Evolutionary conservation across 2,888 invertebrate species (phyloP).

Genomic region (Neoascia interrupta): DNA sequence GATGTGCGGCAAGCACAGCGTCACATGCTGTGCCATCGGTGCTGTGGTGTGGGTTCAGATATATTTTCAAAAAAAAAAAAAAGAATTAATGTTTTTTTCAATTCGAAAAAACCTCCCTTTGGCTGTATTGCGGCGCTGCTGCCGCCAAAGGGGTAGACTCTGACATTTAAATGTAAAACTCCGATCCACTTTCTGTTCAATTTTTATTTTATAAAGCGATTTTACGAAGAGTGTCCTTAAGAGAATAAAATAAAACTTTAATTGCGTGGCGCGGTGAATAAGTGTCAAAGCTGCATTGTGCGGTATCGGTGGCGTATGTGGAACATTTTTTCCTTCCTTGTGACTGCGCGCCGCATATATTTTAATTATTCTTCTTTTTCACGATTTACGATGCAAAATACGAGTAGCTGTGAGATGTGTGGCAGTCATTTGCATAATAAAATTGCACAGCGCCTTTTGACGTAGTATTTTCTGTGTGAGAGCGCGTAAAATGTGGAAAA

Average conservation of each 20-base stretch:
- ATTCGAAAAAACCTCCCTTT: conserved; percentile 4
- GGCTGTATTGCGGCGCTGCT: background rate
- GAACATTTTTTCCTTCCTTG: conserved; percentile 1
- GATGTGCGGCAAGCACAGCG: conserved; percentile 17
- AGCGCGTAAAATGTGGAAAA: conserved; percentile 1
- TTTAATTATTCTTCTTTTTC: too few species aligned
- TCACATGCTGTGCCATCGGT: too few species aligned
- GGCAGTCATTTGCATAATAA: conserved; percentile 38
- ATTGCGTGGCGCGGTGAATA: conserved; percentile 12
- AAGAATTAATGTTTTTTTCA: conserved; percentile 2
- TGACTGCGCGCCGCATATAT: conserved; percentile 1
- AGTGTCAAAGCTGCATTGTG: background rate
- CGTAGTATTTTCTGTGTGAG: background rate
- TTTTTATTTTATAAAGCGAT: conserved; percentile 13
- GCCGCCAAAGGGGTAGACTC: too few species aligned
- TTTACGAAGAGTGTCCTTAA: background rate
- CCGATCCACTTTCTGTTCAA: conserved; percentile 21
- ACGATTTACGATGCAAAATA: conserved; percentile 26
- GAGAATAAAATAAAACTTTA: conserved; percentile 15
- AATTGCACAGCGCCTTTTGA: conserved; percentile 37
- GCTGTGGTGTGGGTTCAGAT: too few species aligned
- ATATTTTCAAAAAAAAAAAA: conserved; percentile 8
- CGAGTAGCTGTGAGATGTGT: conserved; percentile 28
- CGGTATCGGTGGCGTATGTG: conserved; percentile 36
- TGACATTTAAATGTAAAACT: conserved; percentile 29